Conservation (phyloP, 2,888 invertebrate genomes). For the Lissocephala sabroskyi region DNA sequence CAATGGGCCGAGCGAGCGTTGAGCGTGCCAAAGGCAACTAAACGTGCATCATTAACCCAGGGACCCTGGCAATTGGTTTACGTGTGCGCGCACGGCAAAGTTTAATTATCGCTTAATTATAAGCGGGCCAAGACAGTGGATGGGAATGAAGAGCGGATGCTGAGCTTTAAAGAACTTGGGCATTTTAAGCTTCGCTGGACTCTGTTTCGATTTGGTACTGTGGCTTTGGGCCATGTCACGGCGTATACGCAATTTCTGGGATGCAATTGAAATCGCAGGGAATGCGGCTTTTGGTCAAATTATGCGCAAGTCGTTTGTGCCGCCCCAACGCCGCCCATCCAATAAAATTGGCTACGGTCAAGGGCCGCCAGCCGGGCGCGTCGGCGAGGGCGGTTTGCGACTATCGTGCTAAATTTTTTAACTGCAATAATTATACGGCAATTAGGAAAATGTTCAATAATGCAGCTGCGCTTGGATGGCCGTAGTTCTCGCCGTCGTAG, state of each 20-base stretch:
- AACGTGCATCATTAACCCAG: slow-evolving; percentile 26
- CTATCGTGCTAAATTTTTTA: slow-evolving; percentile 51
- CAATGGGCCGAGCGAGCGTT: neutral
- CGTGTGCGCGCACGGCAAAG: slow-evolving; percentile 30
- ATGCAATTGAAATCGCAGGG: neutral
- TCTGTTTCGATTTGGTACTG: no score
- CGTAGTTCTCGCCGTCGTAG: neutral
- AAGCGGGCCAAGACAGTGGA: no score
- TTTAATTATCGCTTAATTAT: slow-evolving; percentile 53
- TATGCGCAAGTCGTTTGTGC: slow-evolving; percentile 1
- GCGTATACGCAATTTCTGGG: slow-evolving; percentile 28
- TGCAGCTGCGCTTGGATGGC: slow-evolving; percentile 37
- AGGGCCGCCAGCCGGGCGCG: slow-evolving; percentile 13
- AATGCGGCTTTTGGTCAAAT: neutral
- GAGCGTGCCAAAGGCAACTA: slow-evolving; percentile 46
- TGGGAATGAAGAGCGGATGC: no score
- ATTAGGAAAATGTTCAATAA: slow-evolving; percentile 62
- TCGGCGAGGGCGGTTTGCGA: no score
- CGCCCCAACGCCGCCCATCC: neutral
- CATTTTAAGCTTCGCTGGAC: neutral
- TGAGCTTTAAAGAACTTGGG: slow-evolving; percentile 1
- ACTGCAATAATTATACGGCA: slow-evolving; percentile 61
- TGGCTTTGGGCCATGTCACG: slow-evolving; percentile 17
- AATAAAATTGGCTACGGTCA: slow-evolving; percentile 8
- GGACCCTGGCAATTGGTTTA: no score